Conservation (phyloP, 2,797 vertebrate species). For the Scarus forsteni region DNA sequence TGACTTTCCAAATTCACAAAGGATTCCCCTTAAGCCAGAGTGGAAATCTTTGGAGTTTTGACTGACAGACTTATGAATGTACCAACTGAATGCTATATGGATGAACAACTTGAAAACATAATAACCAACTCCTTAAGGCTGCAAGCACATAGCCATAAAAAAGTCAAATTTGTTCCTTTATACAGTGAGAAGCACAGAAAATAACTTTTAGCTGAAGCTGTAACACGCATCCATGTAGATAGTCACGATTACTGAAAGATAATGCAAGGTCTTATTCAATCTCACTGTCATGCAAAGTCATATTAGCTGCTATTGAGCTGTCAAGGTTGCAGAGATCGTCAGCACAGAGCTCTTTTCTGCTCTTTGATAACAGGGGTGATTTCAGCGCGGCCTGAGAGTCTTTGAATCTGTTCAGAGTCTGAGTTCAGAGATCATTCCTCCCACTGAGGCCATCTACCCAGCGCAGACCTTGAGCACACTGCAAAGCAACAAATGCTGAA, state of each 20-base stretch:
- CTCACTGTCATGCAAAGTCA: conserved; percentile 36
- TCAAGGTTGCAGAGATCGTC: conserved; percentile 31
- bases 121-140: no score
- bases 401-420: conserved; percentile 52
- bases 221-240: background rate
- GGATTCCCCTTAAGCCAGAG: no score
- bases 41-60: no score
- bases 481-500: conserved; percentile 41
- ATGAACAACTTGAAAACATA: no score
- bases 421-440: conserved; percentile 63
- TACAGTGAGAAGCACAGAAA: conserved; percentile 18
- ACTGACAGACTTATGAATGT: no score
- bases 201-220: background rate
- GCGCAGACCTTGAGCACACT: conserved; percentile 57
- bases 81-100: no score
- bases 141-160: conserved; percentile 10
- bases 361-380: conserved; percentile 19
- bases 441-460: conserved; percentile 58
- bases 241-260: conserved; percentile 2
- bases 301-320: conserved; percentile 16
- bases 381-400: conserved; percentile 11
- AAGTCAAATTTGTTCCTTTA: background rate
- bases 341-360: conserved; percentile 20
- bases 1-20: no score
- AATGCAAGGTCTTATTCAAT: conserved; percentile 17